A percentile compares a stretch with the other conserved stretches of the same genome.
Evolutionary conservation across 1,140 invertebrate genomes (phyloP).

Genomic region (Macrostomum lignano): DNA sequence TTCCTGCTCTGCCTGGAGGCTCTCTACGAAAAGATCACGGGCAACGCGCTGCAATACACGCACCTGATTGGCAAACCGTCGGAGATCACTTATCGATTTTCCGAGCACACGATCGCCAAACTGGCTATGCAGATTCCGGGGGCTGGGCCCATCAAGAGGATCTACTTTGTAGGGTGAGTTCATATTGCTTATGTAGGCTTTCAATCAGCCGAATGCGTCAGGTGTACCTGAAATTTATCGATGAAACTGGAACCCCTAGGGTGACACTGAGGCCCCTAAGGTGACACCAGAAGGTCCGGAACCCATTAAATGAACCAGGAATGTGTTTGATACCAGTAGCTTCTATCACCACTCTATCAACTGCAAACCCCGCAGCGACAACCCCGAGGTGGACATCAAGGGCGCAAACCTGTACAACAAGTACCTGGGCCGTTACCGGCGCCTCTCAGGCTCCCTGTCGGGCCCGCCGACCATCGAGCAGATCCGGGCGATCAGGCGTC

Average conservation of each 20-base stretch:
- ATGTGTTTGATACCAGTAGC: too few species aligned
- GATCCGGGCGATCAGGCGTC: not conserved
- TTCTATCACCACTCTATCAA: too few species aligned
- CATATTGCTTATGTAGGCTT: not conserved
- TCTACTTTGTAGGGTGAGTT: conserved; percentile 36
- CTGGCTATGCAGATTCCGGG: conserved; percentile 31
- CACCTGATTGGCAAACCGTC: conserved; percentile 38
- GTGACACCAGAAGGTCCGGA: too few species aligned
- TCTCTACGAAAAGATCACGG: conserved; percentile 37
- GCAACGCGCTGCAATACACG: conserved; percentile 34
- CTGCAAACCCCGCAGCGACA: conserved; percentile 9
- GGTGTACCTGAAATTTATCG: too few species aligned
- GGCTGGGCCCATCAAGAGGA: conserved; percentile 25
- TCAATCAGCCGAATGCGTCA: too few species aligned
- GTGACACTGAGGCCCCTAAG: too few species aligned
- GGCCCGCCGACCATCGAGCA: conserved; percentile 1
- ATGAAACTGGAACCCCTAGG: too few species aligned
- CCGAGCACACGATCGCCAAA: conserved; percentile 32
- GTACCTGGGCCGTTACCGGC: conserved; percentile 8
- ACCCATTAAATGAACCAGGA: too few species aligned
- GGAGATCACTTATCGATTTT: conserved; percentile 38
- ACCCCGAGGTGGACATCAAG: conserved; percentile 11
- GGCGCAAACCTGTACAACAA: conserved; percentile 12
- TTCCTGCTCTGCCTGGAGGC: conserved; percentile 37
- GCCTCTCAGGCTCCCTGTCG: conserved; percentile 7